Conservation (phyloP, 2,888 invertebrate genomes). For the Aricia artaxerxes region DNA sequence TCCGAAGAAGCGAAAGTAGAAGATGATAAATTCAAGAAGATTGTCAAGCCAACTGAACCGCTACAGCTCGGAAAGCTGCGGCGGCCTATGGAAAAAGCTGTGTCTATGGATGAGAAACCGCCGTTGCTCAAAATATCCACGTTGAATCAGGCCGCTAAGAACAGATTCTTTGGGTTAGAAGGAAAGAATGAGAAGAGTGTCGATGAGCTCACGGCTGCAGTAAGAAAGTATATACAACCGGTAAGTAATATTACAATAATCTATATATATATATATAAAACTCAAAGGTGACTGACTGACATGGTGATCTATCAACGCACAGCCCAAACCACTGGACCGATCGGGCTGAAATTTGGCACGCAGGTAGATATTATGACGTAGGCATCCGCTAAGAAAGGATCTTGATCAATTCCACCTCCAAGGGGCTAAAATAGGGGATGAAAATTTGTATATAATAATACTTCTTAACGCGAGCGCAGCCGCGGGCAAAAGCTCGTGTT, state of each 20-base stretch:
- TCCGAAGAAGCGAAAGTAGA: constrained; percentile 60
- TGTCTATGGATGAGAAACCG: constrained; percentile 52
- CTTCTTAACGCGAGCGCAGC: too few relatives aligned
- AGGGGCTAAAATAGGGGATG: too few relatives aligned
- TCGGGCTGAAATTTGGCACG: too few relatives aligned
- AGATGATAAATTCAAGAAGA: constrained; percentile 57
- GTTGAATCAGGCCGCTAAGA: constrained; percentile 68
- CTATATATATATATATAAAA: too few relatives aligned
- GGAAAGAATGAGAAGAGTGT: constrained; percentile 65
- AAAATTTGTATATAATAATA: too few relatives aligned
- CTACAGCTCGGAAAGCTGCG: constrained; percentile 67
- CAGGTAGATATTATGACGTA: too few relatives aligned
- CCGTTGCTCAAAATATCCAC: constrained; percentile 64
- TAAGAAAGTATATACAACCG: constrained; percentile 72
- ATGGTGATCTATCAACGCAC: too few relatives aligned
- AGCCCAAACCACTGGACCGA: too few relatives aligned
- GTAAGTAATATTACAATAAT: constrained; percentile 49
- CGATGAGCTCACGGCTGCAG: constrained; percentile 69
- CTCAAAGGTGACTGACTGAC: too few relatives aligned
- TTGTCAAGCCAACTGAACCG: constrained; percentile 66
- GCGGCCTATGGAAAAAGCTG: constrained; percentile 57
- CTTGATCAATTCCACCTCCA: too few relatives aligned
- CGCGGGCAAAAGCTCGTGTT: too few relatives aligned
- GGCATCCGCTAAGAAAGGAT: too few relatives aligned
- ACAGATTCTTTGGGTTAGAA: constrained; percentile 71